A percentile compares a stretch with the other conserved stretches of the same genome.
phyloP scores from a whole-genome alignment of 2,888 invertebrate species.

The Desoria tigrina region DNA sequence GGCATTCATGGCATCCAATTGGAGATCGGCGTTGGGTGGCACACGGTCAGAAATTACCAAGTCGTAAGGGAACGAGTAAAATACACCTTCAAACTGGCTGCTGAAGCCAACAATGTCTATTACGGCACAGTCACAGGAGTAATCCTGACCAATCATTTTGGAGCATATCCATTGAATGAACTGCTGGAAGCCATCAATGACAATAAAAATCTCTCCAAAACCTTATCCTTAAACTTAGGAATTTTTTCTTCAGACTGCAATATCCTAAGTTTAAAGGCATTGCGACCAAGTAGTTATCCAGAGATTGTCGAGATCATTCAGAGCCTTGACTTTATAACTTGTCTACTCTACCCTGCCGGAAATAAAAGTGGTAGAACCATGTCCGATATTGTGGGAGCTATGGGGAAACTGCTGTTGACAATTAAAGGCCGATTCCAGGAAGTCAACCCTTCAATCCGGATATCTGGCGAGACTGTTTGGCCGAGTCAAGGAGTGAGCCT shows the following conservation, averaged over 20 bases:
- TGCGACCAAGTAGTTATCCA: background rate
- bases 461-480: constrained; percentile 4
- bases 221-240: background rate
- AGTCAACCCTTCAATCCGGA: background rate
- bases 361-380: background rate
- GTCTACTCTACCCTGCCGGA: background rate
- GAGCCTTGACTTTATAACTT: background rate
- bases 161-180: background rate
- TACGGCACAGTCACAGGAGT: constrained; percentile 2
- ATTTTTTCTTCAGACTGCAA: background rate
- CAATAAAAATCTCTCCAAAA: background rate
- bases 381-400: background rate
- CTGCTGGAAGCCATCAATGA: too few relatives aligned
- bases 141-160: background rate
- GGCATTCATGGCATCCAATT: background rate
- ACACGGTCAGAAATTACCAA: background rate
- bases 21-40: background rate
- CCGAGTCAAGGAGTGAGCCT: background rate
- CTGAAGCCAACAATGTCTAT: background rate
- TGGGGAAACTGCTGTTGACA: background rate
- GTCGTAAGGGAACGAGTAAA: background rate
- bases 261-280: background rate
- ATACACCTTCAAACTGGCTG: background rate
- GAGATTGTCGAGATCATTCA: background rate
- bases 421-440: background rate